Evolutionary conservation across 2,888 invertebrate species (phyloP).

Genomic region (Chalcis sispes): DNA sequence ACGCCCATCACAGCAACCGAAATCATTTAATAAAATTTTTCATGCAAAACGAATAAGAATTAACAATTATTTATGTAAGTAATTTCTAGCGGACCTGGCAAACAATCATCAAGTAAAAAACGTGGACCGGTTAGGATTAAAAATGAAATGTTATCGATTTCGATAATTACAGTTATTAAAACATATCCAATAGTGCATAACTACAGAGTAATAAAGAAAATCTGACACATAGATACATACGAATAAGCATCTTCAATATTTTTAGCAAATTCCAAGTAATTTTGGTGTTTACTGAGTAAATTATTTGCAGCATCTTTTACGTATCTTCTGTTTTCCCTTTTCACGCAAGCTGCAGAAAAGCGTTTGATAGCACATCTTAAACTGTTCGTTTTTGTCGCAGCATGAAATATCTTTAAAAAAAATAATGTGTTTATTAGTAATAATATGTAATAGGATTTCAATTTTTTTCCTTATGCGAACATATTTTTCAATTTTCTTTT

Average conservation of each 20-base stretch:
- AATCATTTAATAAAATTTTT: not conserved
- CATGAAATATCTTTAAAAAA: too few species aligned
- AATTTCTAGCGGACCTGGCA: too few species aligned
- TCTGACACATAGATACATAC: not conserved
- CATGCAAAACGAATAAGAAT: not conserved
- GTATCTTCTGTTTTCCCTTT: not conserved
- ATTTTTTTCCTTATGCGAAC: too few species aligned
- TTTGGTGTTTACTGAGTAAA: not conserved
- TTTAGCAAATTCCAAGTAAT: not conserved
- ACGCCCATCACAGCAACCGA: too few species aligned
- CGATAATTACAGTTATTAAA: not conserved
- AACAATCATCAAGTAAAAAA: too few species aligned
- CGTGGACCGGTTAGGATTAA: too few species aligned
- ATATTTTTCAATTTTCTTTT: too few species aligned
- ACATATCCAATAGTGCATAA: not conserved
- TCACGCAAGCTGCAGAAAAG: not conserved
- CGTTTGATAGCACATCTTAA: too few species aligned
- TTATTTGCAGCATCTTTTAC: not conserved
- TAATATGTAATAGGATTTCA: too few species aligned
- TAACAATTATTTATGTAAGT: not conserved
- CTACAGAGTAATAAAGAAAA: not conserved
- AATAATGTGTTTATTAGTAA: too few species aligned
- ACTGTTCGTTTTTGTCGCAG: too few species aligned
- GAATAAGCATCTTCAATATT: constrained; percentile 6
- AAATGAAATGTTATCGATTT: too few species aligned